Percentiles rank a stretch among this genome's conserved stretches.
phyloP scores from a whole-genome alignment of 2,888 invertebrate species.

The Autographa gamma region DNA sequence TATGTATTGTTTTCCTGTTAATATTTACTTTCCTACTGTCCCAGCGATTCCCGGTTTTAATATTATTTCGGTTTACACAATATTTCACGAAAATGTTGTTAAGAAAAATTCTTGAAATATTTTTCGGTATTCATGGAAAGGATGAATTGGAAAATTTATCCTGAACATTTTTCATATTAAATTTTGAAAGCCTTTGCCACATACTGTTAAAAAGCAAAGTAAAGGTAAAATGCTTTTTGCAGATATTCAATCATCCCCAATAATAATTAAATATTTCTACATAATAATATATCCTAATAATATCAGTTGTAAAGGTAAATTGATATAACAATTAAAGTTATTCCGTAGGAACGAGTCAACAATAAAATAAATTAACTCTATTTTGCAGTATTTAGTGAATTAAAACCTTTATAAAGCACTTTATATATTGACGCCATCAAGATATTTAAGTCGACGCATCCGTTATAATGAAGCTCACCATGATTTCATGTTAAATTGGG shows the following conservation, averaged over 20 bases:
- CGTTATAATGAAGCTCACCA: constrained; percentile 29
- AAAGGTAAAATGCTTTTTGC: neutral
- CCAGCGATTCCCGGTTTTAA: neutral
- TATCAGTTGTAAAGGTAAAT: no score
- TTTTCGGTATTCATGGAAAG: neutral
- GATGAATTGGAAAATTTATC: neutral
- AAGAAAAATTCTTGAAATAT: neutral
- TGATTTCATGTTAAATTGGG: neutral
- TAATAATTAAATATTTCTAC: neutral
- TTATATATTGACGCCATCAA: constrained; percentile 6
- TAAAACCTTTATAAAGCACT: constrained; percentile 4
- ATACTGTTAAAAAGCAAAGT: no score
- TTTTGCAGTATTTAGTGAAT: neutral
- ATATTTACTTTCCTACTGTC: constrained; percentile 21
- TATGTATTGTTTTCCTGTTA: constrained; percentile 14
- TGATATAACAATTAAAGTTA: neutral
- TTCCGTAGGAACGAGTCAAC: neutral
- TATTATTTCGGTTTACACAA: constrained; percentile 4
- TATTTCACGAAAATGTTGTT: neutral
- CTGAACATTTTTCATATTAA: neutral
- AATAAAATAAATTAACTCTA: neutral
- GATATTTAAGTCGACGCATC: constrained; percentile 37
- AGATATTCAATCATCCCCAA: neutral
- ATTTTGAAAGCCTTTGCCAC: neutral
- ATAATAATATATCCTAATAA: no score